A percentile compares a stretch with the other conserved stretches of the same genome.
Evolutionary conservation across 1,140 invertebrate species (phyloP).

Genomic region (Lutraria rhynchaena): DNA sequence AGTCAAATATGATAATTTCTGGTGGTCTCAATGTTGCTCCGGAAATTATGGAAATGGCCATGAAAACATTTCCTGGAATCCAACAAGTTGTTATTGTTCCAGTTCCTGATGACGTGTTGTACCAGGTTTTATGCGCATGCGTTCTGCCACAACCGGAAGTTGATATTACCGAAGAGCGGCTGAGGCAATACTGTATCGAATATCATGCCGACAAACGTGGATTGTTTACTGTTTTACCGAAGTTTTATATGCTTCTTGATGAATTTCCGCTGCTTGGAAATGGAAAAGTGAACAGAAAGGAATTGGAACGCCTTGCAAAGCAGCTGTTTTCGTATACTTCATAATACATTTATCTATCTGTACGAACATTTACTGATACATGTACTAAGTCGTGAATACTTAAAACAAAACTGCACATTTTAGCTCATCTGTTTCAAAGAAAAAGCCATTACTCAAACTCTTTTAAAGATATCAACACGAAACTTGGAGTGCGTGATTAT

Average conservation of each 20-base stretch:
- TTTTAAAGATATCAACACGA: too few species aligned
- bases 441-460: too few species aligned
- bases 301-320: constrained; percentile 1
- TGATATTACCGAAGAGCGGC: constrained; percentile 18
- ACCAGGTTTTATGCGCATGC: constrained; percentile 46
- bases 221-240: constrained; percentile 28
- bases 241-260: constrained; percentile 35
- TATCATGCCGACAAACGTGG: constrained; percentile 23
- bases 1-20: constrained; percentile 51
- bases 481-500: too few species aligned
- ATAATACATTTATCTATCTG: too few species aligned
- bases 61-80: constrained; percentile 23
- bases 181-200: neutral
- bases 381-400: too few species aligned
- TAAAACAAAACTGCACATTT: too few species aligned
- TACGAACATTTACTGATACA: too few species aligned
- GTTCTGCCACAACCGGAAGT: neutral
- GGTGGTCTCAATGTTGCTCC: constrained; percentile 49
- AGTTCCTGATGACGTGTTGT: constrained; percentile 39
- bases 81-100: constrained; percentile 39
- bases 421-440: too few species aligned
- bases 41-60: constrained; percentile 23
- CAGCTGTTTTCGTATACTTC: too few species aligned
- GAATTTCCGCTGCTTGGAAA: constrained; percentile 17
- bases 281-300: constrained; percentile 20